phyloP scores from a whole-genome alignment of 2,113 vertebrate species.

The Toxotes jaculatrix region DNA sequence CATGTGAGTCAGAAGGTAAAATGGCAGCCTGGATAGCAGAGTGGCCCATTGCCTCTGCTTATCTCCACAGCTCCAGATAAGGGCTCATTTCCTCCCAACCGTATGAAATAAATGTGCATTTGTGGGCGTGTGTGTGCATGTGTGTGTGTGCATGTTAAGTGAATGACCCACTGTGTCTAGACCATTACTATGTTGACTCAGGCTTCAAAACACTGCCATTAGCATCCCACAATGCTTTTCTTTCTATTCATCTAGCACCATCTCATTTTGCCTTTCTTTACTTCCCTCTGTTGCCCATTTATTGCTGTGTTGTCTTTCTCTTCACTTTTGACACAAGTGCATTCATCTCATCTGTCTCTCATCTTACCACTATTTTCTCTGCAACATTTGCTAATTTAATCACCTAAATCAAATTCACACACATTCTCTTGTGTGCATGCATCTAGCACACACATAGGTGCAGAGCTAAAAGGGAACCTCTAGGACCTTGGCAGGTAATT shows the following conservation, averaged over 20 bases:
- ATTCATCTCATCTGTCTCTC: background rate
- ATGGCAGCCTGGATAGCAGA: constrained; percentile 57
- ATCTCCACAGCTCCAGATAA: constrained; percentile 80
- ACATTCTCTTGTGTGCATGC: background rate
- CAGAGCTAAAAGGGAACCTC: background rate
- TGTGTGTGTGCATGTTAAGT: constrained; percentile 39
- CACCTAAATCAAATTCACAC: background rate
- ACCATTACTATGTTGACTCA: constrained; percentile 40
- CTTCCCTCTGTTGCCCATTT: constrained; percentile 12
- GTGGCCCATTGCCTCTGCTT: constrained; percentile 66
- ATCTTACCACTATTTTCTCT: constrained; percentile 22
- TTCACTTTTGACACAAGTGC: background rate
- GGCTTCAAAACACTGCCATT: constrained; percentile 68
- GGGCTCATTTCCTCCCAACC: constrained; percentile 68
- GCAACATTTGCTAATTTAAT: background rate
- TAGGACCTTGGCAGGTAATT: background rate
- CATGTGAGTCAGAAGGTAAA: constrained; percentile 57
- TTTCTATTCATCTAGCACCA: constrained; percentile 12
- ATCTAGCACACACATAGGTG: no score
- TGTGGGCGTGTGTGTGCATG: constrained; percentile 31
- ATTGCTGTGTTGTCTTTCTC: constrained; percentile 5
- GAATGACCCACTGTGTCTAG: constrained; percentile 56
- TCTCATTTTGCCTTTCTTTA: background rate
- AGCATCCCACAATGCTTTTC: constrained; percentile 59
- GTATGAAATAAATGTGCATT: constrained; percentile 66